A percentile compares a stretch with the other conserved stretches of the same genome.
Evolutionary conservation across 2,888 invertebrate species (phyloP).

Genomic region (Aricia artaxerxes): DNA sequence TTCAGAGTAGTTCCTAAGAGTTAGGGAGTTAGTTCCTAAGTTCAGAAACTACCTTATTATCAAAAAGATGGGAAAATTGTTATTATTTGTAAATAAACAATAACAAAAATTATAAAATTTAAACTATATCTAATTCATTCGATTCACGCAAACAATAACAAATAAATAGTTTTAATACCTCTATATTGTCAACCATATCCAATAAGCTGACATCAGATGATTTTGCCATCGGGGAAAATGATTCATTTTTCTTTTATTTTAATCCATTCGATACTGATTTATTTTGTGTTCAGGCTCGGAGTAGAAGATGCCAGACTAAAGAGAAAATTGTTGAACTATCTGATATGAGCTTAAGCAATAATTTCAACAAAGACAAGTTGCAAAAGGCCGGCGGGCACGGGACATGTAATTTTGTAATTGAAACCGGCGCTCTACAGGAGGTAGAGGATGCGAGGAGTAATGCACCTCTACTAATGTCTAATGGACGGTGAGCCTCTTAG

Average conservation of each 20-base stretch:
- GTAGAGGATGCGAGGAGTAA: not conserved
- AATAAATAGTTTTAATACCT: not conserved
- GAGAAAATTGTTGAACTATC: not conserved
- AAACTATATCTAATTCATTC: too few species aligned
- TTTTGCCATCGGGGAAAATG: not conserved
- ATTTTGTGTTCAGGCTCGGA: too few species aligned
- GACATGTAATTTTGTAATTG: not conserved
- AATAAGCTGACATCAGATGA: not conserved
- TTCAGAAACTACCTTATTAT: not conserved
- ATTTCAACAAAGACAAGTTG: not conserved
- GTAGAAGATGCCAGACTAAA: too few species aligned
- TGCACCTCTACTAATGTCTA: not conserved
- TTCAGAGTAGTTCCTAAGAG: too few species aligned
- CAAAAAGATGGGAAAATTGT: not conserved
- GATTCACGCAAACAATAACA: not conserved
- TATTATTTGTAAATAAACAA: not conserved
- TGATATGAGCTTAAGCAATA: not conserved
- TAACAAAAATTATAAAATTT: too few species aligned
- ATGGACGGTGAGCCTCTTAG: not conserved
- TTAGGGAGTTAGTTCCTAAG: too few species aligned
- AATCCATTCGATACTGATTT: not conserved
- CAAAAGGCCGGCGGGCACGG: not conserved
- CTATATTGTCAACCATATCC: not conserved
- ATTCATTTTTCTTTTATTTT: not conserved
- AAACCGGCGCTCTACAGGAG: not conserved